Evolutionary conservation across 2,113 vertebrate species (phyloP), one percentile per base, ranked within the genome.

Genomic region (Hippocampus abdominalis): DNA sequence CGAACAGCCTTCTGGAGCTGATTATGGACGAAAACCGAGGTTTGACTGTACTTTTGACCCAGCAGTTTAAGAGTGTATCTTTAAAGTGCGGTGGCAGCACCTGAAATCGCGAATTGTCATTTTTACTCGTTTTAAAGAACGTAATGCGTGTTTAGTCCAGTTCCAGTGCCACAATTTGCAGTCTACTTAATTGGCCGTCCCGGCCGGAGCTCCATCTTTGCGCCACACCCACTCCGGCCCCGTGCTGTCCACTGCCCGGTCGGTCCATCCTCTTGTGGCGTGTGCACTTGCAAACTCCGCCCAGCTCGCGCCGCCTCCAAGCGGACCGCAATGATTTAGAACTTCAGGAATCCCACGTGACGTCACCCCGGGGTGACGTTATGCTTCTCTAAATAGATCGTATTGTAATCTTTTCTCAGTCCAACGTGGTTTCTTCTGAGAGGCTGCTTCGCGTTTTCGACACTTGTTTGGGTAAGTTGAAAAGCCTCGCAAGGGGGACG

Each of bases 341-440:
- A 98, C 95, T 97, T 98, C 95, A 98, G 96, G 96, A 98, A 98
- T 98, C 96, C 96, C 96, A 98, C 95, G 96, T 98, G 96, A 98
- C 96, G 96, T 98, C 96, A 98, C 94, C 93, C 77, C 51, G 90
- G 88, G 96, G 93, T 97, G 96, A 98, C 95, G 96, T 98, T 95
- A 98, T 98, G 95, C 94, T 95, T 93, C 96, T 97, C 94, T 96
- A 97, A 98, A 98, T 98, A 98, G 96, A 95, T 93, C 94, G 95
- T 95, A 97, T 97, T 97, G 96, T 98, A 97, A 98, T 96, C 94
- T 95, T 94, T 94, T 87, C 95, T 94, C 96, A 98, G 95, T 98
- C 94, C 96, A 97, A 94, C 96, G 96, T 98, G 96, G 95, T 97
- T 95, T 94, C 94, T 95, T 95, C 94, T 91, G 88, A 92, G 94